Percentiles rank a stretch among this genome's conserved stretches.
These are phyloP conservation scores for Cryptops parisi DNA, from an alignment of 2,888 invertebrate genomes.

Conservation along the genomic window DNA sequence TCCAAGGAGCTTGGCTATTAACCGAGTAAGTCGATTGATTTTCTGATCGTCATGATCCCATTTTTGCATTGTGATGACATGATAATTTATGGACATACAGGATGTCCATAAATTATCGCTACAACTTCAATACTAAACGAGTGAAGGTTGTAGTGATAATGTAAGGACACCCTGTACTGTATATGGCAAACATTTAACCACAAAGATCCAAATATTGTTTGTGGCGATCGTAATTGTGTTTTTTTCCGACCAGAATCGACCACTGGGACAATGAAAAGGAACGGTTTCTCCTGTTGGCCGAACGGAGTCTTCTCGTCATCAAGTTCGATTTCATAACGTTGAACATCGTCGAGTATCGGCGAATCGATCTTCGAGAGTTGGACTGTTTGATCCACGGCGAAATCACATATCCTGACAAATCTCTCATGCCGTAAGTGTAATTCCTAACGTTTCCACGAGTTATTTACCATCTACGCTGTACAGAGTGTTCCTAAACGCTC, in stretches of 20 bases:
- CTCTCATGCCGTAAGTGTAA: conserved; percentile 64
- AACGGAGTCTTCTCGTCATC: conserved; percentile 53
- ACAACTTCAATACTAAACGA: no score
- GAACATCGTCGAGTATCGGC: conserved; percentile 52
- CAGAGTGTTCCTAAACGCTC: no score
- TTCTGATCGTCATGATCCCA: no score
- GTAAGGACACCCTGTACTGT: no score
- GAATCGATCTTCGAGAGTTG: conserved; percentile 50
- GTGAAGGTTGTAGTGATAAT: not conserved
- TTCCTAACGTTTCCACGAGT: no score
- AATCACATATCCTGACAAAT: conserved; percentile 62
- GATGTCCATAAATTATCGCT: no score
- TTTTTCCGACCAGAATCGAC: conserved; percentile 68
- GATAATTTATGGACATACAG: not conserved
- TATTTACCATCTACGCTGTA: no score
- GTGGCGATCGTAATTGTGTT: no score
- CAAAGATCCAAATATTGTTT: not conserved
- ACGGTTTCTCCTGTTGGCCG: conserved; percentile 55
- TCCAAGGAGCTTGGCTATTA: conserved; percentile 59
- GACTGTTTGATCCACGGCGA: conserved; percentile 61
- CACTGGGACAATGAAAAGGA: conserved; percentile 79
- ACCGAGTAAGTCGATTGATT: conserved; percentile 61
- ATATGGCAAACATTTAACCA: not conserved
- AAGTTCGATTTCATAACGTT: conserved; percentile 77
- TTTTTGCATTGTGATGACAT: no score